A percentile compares a stretch with the other conserved stretches of the same genome.
phyloP scores from a whole-genome alignment of 2,113 vertebrate genomes.

The Tor tambroides region DNA sequence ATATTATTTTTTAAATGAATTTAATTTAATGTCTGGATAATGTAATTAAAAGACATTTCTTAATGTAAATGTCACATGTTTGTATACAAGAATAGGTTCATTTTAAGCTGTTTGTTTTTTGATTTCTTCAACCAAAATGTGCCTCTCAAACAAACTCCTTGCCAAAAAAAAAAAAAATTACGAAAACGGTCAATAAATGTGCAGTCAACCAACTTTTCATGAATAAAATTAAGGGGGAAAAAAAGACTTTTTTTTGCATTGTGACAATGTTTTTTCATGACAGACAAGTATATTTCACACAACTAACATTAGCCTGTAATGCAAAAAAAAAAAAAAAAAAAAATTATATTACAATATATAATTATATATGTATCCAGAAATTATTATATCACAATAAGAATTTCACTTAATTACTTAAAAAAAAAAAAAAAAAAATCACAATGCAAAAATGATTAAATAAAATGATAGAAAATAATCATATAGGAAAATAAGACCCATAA shows the following conservation, averaged over 20 bases:
- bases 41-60: conserved; percentile 40
- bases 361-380: neutral
- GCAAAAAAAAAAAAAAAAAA: neutral
- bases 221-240: too few species aligned
- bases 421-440: neutral
- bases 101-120: neutral
- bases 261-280: neutral
- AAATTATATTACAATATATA: neutral
- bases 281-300: neutral
- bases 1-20: conserved; percentile 6
- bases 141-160: neutral
- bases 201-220: neutral
- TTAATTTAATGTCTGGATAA: conserved; percentile 40
- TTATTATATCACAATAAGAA: neutral
- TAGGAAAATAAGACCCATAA: neutral
- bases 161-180: neutral
- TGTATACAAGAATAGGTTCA: neutral
- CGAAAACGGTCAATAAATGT: neutral
- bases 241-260: neutral
- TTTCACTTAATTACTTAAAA: neutral
- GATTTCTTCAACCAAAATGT: neutral
- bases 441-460: neutral
- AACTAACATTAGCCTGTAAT: neutral
- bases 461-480: neutral
- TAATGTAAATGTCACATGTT: neutral